Evolutionary conservation across 2,113 vertebrate genomes (phyloP).

Genomic region (Xenotilapia caudafasciata): DNA sequence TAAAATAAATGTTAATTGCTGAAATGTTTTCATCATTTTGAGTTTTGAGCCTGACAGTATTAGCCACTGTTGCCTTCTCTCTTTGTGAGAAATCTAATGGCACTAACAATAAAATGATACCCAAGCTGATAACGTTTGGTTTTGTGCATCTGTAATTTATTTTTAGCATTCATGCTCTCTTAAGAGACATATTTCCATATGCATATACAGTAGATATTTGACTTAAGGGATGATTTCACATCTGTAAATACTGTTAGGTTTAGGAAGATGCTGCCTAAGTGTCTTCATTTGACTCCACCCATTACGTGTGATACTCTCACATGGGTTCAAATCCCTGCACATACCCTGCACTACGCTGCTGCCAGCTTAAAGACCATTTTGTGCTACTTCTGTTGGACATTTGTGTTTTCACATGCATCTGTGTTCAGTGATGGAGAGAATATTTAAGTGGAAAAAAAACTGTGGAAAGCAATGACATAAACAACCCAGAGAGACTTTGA

Average conservation of each 20-base stretch:
- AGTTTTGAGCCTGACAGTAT: neutral
- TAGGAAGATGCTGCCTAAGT: neutral
- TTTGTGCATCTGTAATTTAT: neutral
- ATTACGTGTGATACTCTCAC: neutral
- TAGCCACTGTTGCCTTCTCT: neutral
- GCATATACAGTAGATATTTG: neutral
- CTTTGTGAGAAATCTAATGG: neutral
- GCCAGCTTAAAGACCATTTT: neutral
- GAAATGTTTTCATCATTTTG: neutral
- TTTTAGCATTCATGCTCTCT: neutral
- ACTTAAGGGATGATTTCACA: neutral
- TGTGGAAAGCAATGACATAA: neutral
- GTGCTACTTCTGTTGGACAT: neutral
- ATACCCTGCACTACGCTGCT: neutral
- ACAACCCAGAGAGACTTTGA: slow-evolving; percentile 10
- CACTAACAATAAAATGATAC: neutral
- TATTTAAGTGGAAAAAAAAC: neutral
- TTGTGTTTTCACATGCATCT: neutral
- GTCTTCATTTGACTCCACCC: neutral
- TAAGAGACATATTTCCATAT: neutral
- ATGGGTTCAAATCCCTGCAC: neutral
- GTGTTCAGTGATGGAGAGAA: neutral
- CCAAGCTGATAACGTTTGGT: neutral
- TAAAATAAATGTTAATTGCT: neutral
- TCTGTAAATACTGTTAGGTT: neutral